Evolutionary conservation across 2,113 vertebrate genomes (phyloP).

Genomic region (Miniopterus natalensis): DNA sequence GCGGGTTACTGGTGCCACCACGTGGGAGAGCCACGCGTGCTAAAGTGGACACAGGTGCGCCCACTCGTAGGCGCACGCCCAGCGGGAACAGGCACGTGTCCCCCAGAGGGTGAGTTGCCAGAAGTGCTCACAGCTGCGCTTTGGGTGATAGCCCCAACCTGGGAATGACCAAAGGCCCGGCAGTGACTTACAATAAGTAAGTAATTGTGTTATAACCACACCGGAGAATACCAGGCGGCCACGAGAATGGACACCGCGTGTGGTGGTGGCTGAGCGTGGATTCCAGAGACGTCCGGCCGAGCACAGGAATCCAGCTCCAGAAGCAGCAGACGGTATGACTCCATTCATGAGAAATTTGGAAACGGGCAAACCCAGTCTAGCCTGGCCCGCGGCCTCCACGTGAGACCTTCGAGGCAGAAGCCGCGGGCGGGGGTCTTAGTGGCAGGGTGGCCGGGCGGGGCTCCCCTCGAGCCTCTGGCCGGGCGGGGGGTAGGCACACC

Average conservation of each 20-base stretch:
- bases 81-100: no score
- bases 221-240: rapidly evolving
- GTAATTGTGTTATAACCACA: rapidly evolving
- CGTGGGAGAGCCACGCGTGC: rapidly evolving
- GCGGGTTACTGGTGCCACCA: rapidly evolving
- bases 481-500: not conserved
- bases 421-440: not conserved
- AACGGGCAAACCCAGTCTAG: not conserved
- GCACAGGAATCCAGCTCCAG: rapidly evolving
- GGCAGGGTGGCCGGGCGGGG: rapidly evolving
- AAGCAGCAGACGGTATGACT: rapidly evolving
- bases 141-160: not conserved
- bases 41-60: rapidly evolving
- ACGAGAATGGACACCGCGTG: rapidly evolving
- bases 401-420: rapidly evolving
- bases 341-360: rapidly evolving
- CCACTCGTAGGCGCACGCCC: not conserved
- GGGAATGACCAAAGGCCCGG: not conserved
- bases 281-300: rapidly evolving
- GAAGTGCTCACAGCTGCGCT: not conserved
- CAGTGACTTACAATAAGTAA: not conserved
- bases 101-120: not conserved
- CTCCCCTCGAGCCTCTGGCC: not conserved
- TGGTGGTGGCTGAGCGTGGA: rapidly evolving
- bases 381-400: rapidly evolving